phyloP scores from a whole-genome alignment of 2,797 vertebrate genomes.

The Etheostoma nigrum region DNA sequence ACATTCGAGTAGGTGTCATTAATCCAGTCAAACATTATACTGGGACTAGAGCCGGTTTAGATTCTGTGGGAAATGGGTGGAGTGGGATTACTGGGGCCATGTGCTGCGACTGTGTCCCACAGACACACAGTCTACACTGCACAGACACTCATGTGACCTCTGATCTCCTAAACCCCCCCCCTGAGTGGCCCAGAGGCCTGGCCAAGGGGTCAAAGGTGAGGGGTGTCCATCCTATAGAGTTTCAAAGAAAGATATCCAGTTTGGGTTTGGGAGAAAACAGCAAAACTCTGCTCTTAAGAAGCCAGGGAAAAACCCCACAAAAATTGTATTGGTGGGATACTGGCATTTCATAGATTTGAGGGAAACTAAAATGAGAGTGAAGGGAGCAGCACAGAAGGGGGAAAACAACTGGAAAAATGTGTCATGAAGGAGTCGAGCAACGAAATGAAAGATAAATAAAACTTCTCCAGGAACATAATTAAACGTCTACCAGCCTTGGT shows the following conservation, averaged over 20 bases:
- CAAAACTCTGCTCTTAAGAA: slow-evolving; percentile 46
- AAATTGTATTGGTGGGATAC: slow-evolving; percentile 20
- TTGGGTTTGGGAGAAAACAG: slow-evolving; percentile 69
- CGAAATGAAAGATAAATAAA: slow-evolving; percentile 77
- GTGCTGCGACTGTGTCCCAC: slow-evolving; percentile 71
- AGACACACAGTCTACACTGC: slow-evolving; percentile 84
- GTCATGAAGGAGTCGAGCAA: slow-evolving; percentile 59
- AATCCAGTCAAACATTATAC: slow-evolving; percentile 67
- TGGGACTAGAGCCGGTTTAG: slow-evolving; percentile 43
- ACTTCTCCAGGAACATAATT: slow-evolving; percentile 76
- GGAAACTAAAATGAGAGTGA: slow-evolving; percentile 45
- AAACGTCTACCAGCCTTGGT: slow-evolving; percentile 76
- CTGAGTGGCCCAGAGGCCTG: slow-evolving; percentile 72
- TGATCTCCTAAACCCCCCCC: slow-evolving; percentile 67
- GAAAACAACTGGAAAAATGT: slow-evolving; percentile 52
- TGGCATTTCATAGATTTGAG: slow-evolving; percentile 61
- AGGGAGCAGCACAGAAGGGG: slow-evolving; percentile 16
- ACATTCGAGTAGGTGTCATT: slow-evolving; percentile 58
- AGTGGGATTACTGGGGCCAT: slow-evolving; percentile 78
- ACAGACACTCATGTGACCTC: slow-evolving; percentile 74
- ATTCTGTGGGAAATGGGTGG: slow-evolving; percentile 77
- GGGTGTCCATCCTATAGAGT: slow-evolving; percentile 76
- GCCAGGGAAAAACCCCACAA: background rate
- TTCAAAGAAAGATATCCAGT: slow-evolving; percentile 80
- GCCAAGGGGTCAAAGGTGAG: slow-evolving; percentile 78